These are phyloP conservation scores for Hemicentrotus pulcherrimus DNA, from an alignment of 35 echinoderm and acorn worm genomes.

Conservation along the genomic window DNA sequence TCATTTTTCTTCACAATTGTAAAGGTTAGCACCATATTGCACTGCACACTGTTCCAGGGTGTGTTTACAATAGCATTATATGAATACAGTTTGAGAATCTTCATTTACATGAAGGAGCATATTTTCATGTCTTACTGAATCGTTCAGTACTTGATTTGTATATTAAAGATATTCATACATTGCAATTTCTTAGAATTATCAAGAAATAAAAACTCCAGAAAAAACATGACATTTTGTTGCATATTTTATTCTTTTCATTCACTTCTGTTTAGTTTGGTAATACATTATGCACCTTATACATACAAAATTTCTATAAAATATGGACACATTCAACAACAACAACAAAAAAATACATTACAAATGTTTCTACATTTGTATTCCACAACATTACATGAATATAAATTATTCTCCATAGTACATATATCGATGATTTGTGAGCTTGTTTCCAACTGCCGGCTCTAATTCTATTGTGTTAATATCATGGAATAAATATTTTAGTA, in stretches of 20 bases:
- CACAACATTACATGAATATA: not conserved
- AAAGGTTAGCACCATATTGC: too few species aligned
- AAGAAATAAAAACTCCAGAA: not conserved
- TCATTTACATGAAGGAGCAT: not conserved
- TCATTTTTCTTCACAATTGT: too few species aligned
- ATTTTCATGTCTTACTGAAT: not conserved
- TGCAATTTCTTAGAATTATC: not conserved
- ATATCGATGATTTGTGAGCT: not conserved
- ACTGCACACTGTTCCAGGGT: too few species aligned
- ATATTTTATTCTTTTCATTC: not conserved
- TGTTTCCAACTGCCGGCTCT: too few species aligned
- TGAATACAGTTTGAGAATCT: too few species aligned
- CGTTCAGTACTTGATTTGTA: not conserved
- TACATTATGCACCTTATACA: not conserved
- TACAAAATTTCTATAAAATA: slow-evolving; percentile 5
- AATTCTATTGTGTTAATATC: not conserved
- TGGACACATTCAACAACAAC: not conserved
- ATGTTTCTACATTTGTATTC: not conserved
- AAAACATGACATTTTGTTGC: not conserved
- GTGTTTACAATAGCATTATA: too few species aligned
- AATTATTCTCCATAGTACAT: not conserved
- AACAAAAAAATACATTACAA: not conserved
- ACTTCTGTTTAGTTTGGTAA: not conserved
- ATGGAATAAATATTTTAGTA: not conserved
- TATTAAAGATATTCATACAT: not conserved